A percentile compares a stretch with the other conserved stretches of the same genome.
These are phyloP conservation scores for Prolemur simus DNA, from an alignment of 2,113 vertebrate species.

Conservation along the genomic window DNA sequence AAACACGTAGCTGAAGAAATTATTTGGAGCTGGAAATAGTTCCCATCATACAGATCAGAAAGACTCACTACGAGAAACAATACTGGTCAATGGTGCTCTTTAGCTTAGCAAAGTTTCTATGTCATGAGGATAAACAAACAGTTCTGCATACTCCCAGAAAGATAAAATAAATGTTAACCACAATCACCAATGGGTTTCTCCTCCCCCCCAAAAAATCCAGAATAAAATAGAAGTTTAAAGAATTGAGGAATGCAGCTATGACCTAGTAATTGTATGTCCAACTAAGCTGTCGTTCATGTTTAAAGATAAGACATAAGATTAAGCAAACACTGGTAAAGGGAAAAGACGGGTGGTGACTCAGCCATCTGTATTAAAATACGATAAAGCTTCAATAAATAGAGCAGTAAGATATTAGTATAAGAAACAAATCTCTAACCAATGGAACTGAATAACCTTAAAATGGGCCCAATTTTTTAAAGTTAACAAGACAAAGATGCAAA, in stretches of 20 bases:
- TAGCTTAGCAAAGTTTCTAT: background rate
- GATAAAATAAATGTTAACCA: background rate
- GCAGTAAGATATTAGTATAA: too few species aligned
- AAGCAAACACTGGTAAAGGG: background rate
- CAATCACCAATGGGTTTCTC: background rate
- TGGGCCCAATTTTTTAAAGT: background rate
- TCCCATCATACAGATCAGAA: background rate
- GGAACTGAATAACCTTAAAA: background rate
- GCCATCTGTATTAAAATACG: background rate
- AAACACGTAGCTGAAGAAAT: background rate
- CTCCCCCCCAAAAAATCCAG: background rate
- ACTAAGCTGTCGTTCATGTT: background rate
- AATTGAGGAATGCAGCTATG: background rate
- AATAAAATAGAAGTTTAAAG: background rate
- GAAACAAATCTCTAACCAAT: background rate
- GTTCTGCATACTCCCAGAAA: background rate
- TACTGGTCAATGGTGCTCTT: background rate
- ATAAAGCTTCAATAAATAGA: background rate
- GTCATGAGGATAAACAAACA: background rate
- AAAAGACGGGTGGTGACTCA: background rate
- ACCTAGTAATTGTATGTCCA: background rate
- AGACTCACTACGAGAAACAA: background rate
- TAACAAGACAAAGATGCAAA: background rate
- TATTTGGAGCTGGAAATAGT: background rate
- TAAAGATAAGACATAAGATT: background rate